Conservation (phyloP, 2,888 invertebrate species). For the Digitonthophagus gazella region DNA sequence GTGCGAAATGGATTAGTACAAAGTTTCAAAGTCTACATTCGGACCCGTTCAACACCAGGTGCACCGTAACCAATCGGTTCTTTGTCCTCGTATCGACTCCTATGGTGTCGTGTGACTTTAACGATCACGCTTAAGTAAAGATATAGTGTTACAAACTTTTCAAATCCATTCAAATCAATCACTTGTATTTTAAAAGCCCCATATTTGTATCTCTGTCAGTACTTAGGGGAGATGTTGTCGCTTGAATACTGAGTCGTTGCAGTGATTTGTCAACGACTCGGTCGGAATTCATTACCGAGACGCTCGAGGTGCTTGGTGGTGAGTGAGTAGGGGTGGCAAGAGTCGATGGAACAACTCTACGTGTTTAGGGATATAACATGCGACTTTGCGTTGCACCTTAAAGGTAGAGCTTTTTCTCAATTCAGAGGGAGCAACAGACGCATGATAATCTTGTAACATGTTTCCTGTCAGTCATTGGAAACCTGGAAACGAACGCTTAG, state of each 20-base stretch:
- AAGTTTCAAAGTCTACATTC: background rate
- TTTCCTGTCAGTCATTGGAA: background rate
- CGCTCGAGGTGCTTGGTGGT: conserved; percentile 12
- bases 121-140: too few species aligned
- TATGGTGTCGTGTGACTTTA: background rate
- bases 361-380: background rate
- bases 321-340: background rate
- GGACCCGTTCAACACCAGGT: background rate
- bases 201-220: conserved; percentile 37
- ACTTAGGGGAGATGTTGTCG: conserved; percentile 35
- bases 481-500: background rate
- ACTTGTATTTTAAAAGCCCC: conserved; percentile 35
- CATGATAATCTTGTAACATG: background rate
- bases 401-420: background rate
- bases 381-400: background rate
- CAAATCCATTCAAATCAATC: conserved; percentile 39
- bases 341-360: background rate
- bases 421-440: background rate
- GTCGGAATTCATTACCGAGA: conserved; percentile 45
- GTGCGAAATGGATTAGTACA: background rate
- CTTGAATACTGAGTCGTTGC: conserved; percentile 43
- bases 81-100: background rate
- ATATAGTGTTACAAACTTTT: background rate
- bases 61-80: background rate
- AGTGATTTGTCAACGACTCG: conserved; percentile 50